phyloP scores from a whole-genome alignment of 2,113 vertebrate species.

The Oncorhynchus keta region DNA sequence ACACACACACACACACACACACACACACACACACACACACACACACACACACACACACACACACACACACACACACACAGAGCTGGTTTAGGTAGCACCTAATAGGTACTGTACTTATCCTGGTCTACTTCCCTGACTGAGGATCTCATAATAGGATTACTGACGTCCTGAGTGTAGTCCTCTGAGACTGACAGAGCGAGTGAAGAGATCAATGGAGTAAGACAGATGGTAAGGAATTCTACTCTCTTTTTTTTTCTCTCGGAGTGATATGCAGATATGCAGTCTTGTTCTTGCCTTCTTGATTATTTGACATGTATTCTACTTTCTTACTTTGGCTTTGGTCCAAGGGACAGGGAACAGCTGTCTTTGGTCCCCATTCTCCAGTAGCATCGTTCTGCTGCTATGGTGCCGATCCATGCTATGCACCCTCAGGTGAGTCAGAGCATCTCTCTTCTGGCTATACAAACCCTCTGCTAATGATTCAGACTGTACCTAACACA shows the following conservation, averaged over 20 bases:
- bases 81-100: slow-evolving; percentile 43
- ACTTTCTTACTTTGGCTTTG: too few species aligned
- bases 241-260: neutral
- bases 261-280: neutral
- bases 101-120: neutral
- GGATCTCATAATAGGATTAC: slow-evolving; percentile 74
- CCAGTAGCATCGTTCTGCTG: slow-evolving; percentile 5
- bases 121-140: slow-evolving; percentile 42
- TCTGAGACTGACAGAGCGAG: slow-evolving; percentile 1
- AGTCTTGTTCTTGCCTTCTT: too few species aligned
- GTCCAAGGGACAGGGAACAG: too few species aligned
- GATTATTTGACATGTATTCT: too few species aligned
- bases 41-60: too few species aligned
- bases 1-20: too few species aligned
- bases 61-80: neutral
- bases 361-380: neutral
- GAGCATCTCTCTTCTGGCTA: slow-evolving; percentile 5
- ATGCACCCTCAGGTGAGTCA: slow-evolving; percentile 54
- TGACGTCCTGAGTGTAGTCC: slow-evolving; percentile 35
- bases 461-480: too few species aligned
- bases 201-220: slow-evolving; percentile 7
- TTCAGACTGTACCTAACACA: too few species aligned
- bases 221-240: neutral
- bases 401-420: neutral
- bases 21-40: too few species aligned